Conservation (phyloP, 2,888 invertebrate genomes). For the Platypus cylindrus region DNA sequence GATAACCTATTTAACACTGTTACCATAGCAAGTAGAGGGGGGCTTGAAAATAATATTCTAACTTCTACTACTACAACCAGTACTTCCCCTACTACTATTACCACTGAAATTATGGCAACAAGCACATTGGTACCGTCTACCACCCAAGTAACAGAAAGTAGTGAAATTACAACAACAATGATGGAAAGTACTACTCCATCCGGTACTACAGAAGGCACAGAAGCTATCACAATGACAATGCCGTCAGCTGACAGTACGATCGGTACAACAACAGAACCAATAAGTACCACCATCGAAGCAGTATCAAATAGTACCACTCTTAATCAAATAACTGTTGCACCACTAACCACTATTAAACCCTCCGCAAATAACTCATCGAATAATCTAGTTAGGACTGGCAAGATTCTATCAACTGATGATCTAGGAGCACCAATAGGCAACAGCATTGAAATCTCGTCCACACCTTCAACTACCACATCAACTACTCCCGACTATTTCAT, state of each 20-base stretch:
- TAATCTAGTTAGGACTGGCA: slow-evolving; percentile 24
- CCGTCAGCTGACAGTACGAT: slow-evolving; percentile 6
- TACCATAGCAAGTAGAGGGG: slow-evolving; percentile 38
- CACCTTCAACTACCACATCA: slow-evolving; percentile 19
- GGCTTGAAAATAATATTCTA: slow-evolving; percentile 23
- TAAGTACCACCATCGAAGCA: too few relatives aligned
- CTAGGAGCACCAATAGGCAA: slow-evolving; percentile 21
- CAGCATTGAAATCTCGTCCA: slow-evolving; percentile 20
- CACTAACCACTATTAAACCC: slow-evolving; percentile 4
- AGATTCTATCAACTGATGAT: slow-evolving; percentile 19
- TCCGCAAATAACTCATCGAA: slow-evolving; percentile 4
- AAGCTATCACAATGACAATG: slow-evolving; percentile 7
- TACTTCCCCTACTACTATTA: slow-evolving; percentile 8
- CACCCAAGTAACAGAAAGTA: too few relatives aligned
- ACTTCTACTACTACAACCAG: slow-evolving; percentile 17
- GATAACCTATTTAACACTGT: slow-evolving; percentile 42
- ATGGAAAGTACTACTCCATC: neutral
- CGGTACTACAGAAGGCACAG: slow-evolving; percentile 1
- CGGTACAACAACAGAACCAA: too few relatives aligned
- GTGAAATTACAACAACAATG: slow-evolving; percentile 4
- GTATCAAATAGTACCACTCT: too few relatives aligned
- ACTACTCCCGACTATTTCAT: slow-evolving; percentile 50
- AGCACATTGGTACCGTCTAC: slow-evolving; percentile 9
- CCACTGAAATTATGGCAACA: slow-evolving; percentile 12
- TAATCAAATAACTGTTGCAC: too few relatives aligned